A percentile compares a stretch with the other conserved stretches of the same genome.
Evolutionary conservation across 2,888 invertebrate genomes (phyloP).

Genomic region (Parelbella ahira): DNA sequence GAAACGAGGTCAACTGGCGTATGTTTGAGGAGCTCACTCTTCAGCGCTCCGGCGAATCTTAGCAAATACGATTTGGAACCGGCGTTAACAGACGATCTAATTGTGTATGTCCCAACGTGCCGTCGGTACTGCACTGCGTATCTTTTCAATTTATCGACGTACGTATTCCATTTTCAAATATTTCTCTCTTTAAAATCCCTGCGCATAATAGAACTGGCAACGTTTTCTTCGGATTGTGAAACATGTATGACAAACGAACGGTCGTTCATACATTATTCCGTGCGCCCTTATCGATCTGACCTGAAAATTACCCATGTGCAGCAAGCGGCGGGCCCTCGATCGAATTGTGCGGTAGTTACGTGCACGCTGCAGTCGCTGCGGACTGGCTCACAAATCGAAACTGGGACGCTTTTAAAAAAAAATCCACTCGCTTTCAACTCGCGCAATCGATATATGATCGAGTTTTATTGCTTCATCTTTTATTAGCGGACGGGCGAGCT

Average conservation of each 20-base stretch:
- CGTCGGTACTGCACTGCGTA: too few relatives aligned
- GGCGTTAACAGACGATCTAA: background rate
- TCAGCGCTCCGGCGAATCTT: slow-evolving; percentile 5
- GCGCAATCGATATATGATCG: too few relatives aligned
- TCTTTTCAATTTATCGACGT: too few relatives aligned
- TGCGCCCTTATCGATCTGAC: slow-evolving; percentile 21
- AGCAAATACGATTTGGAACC: slow-evolving; percentile 7
- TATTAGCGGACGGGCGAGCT: too few relatives aligned
- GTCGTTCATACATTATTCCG: slow-evolving; percentile 7
- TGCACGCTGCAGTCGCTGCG: slow-evolving; percentile 16
- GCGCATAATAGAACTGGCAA: too few relatives aligned
- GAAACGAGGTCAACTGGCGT: slow-evolving; percentile 16
- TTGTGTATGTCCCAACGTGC: slow-evolving; percentile 1
- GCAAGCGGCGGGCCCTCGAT: slow-evolving; percentile 9
- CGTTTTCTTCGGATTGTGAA: too few relatives aligned
- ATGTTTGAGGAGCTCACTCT: slow-evolving; percentile 7
- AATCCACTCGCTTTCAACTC: background rate
- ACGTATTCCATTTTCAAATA: too few relatives aligned
- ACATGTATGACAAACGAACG: too few relatives aligned
- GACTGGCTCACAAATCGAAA: slow-evolving; percentile 13
- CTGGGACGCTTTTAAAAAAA: slow-evolving; percentile 8
- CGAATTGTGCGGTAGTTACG: slow-evolving; percentile 13
- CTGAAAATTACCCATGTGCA: slow-evolving; percentile 23
- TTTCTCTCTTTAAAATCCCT: too few relatives aligned
- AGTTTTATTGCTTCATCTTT: too few relatives aligned